Evolutionary conservation across 2,888 invertebrate genomes (phyloP), one percentile per base, ranked within the genome.

Genomic region (Lottia scabra): DNA sequence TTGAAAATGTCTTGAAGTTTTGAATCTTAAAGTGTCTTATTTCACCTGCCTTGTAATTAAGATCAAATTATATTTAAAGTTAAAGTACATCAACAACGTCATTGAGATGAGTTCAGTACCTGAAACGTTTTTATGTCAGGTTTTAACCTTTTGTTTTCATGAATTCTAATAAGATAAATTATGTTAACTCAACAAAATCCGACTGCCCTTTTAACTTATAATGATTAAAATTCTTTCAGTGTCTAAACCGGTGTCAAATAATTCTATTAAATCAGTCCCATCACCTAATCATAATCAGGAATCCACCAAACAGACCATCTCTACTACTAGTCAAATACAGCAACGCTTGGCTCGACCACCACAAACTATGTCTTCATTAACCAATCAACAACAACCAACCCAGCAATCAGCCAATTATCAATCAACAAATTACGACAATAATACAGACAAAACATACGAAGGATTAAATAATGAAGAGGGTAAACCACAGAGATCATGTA

Each of bases 401-500:
- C 71, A 45, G 71, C 73, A 13, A 56, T 62, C 27, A 19, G 38
- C 30, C 69, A 74, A 72, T 67, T 70, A 68, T 73, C 75, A 77
- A 44, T 72, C 63, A 15, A 45, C 26, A 27, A 56, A 48, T n/a
- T 73, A 73, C 12, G 38, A 38, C 38, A 38, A 38, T 38, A 38
- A 38, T 38, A 38, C 38, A 38, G 38, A 38, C 8, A 38, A 38
- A 38, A 8, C 38, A 8, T 38, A 38, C 10, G 38, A 38, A 10
- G 10, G 38, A 8, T 38, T 38, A 44, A 64, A 48, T 76, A 78
- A 15, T 45, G 56, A 23, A 16, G 44, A 12, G 77, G 79, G 63
- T 72, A 80, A 78, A 67, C 81, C 77, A 48, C 84, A 84, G 78
- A 80, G 85, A 43, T 73, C 82, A 5, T 83, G 83, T 63, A 86